Conservation (phyloP, 2,113 vertebrate genomes). For the Rhea pennata region DNA sequence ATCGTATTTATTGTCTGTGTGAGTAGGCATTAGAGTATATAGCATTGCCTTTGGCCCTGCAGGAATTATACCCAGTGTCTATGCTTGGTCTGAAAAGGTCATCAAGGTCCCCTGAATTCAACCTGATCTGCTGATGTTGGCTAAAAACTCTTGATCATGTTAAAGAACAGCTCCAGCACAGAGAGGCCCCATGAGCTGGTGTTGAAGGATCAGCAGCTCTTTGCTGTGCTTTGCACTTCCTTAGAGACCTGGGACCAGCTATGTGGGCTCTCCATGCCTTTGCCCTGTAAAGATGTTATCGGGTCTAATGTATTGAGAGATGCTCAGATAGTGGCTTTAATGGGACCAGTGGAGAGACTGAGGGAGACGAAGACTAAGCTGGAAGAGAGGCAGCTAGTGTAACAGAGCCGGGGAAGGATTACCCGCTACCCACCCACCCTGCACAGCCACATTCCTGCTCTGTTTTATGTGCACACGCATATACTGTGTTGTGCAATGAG, state of each 20-base stretch:
- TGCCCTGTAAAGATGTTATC: slow-evolving; percentile 45
- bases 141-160: neutral
- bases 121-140: neutral
- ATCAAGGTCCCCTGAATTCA: neutral
- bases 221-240: neutral
- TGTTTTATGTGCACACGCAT: neutral
- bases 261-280: neutral
- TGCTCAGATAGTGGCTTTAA: neutral
- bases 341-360: neutral
- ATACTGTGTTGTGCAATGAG: neutral
- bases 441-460: neutral
- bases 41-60: neutral
- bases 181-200: fast-evolving
- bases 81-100: neutral
- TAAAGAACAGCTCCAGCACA: neutral
- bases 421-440: neutral
- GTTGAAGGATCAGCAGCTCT: neutral
- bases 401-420: neutral
- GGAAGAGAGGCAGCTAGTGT: neutral
- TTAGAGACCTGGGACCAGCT: neutral
- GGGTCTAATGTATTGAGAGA: neutral
- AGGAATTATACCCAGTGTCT: neutral
- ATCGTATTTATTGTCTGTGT: too few relatives aligned
- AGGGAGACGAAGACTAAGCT: neutral
- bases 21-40: neutral